Base-by-base conservation (phyloP, 2,797 vertebrate species). In the Poecilia gillii region DNA sequence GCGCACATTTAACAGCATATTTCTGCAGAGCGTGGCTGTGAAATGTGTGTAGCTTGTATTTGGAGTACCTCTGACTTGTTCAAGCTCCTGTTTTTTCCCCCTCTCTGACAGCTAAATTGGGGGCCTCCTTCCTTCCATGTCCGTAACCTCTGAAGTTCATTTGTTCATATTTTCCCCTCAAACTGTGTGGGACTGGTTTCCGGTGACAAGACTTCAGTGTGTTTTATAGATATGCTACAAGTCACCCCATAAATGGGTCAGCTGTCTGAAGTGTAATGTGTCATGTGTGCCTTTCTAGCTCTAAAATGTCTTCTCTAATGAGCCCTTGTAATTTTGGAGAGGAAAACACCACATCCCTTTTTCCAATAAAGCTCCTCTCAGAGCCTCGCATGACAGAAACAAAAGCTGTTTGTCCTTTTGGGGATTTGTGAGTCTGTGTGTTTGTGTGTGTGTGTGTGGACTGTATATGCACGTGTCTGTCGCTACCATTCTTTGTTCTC, bases 361-460 rank as follows among this genome's bases (percentile, higher is more conserved):
- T 95, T 95, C 94, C 95, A 95, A 94, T 93, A 94, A 96, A 93
- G 93, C 92, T 89, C 90, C 84, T 93, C 91, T 94, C 84, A 55
- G 89, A 94, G 88, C 90, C 89, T 94, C 6, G 90, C 93, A 94
- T 89, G 93, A 94, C 90, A 94, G 90, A 94, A 95, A 96, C 94
- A 96, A 95, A 95, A 92, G 93, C 91, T 94, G 92, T 94, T 95
- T 96, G 94, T 96, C 90, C 92, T 94, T 94, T 89, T 92, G 90
- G 90, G 91, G 85, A 90, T 91, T 83, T 80, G 84, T 82, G 86
- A 75, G 85, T 82, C 81, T 74, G 51, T 47, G 78, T 85, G 74
- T 80, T 51, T 81, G 75, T 81, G 79, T 84, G 64, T 89, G 74
- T 75, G 80, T 82, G 64, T 73, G 47, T 51, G 76, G 41, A 46